Evolutionary conservation across 2,888 invertebrate genomes (phyloP).

Genomic region (Anoplius nigerrimus): DNA sequence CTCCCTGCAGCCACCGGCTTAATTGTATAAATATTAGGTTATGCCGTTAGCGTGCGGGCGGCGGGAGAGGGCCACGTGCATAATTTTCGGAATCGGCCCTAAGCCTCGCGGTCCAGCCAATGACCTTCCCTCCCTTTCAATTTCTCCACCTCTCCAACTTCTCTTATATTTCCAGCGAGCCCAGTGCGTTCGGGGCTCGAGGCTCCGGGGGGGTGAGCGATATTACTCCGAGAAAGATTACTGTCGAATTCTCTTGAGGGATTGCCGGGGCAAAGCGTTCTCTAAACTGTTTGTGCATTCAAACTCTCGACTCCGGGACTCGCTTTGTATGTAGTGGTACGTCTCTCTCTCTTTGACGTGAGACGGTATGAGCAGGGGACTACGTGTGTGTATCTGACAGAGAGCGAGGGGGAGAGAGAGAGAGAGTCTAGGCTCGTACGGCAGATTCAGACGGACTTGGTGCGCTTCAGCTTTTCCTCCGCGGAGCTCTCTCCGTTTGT

Average conservation of each 20-base stretch:
- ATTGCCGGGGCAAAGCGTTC: not conserved
- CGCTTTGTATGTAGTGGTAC: no score
- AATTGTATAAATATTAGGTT: slow-evolving; percentile 74
- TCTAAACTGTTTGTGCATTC: slow-evolving; percentile 5
- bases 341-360: no score
- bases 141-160: not conserved
- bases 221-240: not conserved
- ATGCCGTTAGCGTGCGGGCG: slow-evolving; percentile 59
- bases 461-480: no score
- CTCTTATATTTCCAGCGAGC: no score
- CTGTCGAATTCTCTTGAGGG: not conserved
- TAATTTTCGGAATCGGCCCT: slow-evolving; percentile 42
- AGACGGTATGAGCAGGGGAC: no score
- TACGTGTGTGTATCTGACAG: no score
- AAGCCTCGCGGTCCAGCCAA: slow-evolving; percentile 11
- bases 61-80: slow-evolving; percentile 29
- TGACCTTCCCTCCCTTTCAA: not conserved
- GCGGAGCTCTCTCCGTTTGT: no score
- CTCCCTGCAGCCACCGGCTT: slow-evolving; percentile 58
- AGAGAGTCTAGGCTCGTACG: no score
- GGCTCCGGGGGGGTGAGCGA: not conserved
- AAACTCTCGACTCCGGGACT: not conserved
- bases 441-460: no score
- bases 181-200: no score
- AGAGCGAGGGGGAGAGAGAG: no score